Evolutionary conservation across 2,888 invertebrate genomes (phyloP), one percentile per base, ranked within the genome.

Genomic region (Galerucella calmariensis): DNA sequence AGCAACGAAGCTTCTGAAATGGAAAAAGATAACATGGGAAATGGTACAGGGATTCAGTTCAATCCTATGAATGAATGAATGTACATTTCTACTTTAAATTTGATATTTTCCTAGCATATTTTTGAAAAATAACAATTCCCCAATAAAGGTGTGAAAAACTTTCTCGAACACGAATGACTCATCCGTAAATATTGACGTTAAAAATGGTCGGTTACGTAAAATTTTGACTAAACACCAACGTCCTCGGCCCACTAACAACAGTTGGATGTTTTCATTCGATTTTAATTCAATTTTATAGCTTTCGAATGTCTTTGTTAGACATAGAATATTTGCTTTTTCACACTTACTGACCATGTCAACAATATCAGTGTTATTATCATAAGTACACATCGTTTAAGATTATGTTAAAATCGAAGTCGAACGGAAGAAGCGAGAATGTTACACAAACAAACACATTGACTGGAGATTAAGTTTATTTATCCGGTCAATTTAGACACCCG

Each of bases 321-420:
- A 51, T 59, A 20, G 9, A 53, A 14, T 72, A 59, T 72, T 72
- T 72, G 72, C 27, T 56, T 67, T 67, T 75, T 70, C 75, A 73
- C 75, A 75, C 75, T 73, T 59, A 75, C 72, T 75, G 75, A 73
- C 75, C 70, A 75, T 73, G 62, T 70, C 71, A 70, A 73, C 48
- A 70, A 46, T 62, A 67, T 46, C 51, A 69, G 66, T 46, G 35
- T 65, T 73, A 73, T 74, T 73, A 74, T 74, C 67, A 56, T 58
- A 24, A 14, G 51, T 58, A 69, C 74, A 76, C 46, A 76, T 62
- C 67, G 69, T 56, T 59, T n/a, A 58, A 67, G 67, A 76, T 69
- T 69, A 72, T 62, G 63, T 46, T 44, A 20, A 24, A 58, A 73
- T 66, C 46, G 63, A 35, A 59, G 41, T 12, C 11, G 53, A 68